Evolutionary conservation across 2,797 vertebrate genomes (phyloP).

Genomic region (Poliocrania exsul): DNA sequence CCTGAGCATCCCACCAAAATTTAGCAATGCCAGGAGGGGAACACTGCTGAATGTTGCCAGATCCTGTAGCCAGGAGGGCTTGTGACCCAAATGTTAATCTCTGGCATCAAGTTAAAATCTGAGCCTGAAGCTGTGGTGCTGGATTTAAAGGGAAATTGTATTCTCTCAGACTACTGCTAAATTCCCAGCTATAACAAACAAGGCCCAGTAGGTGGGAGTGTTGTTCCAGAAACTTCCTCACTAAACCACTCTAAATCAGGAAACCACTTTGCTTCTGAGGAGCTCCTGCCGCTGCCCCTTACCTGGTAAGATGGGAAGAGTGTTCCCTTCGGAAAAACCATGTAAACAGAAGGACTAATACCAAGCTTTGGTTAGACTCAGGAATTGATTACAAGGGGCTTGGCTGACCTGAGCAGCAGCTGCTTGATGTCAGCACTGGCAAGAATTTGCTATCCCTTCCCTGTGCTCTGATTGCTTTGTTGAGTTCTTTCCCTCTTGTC

Average conservation of each 20-base stretch:
- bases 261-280: not conserved
- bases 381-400: not conserved
- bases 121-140: not conserved
- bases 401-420: not conserved
- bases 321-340: not conserved
- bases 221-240: not conserved
- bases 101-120: not conserved
- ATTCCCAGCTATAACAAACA: not conserved
- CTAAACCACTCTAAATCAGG: not conserved
- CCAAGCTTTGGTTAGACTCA: not conserved
- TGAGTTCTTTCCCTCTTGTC: not conserved
- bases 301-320: not conserved
- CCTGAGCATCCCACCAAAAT: not conserved
- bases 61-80: not conserved
- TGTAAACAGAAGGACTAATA: not conserved
- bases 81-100: not conserved
- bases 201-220: constrained; percentile 52
- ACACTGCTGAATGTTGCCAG: not conserved
- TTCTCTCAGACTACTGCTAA: accelerated
- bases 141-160: not conserved
- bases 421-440: not conserved
- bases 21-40: not conserved
- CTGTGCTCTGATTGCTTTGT: not conserved
- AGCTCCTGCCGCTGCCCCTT: not conserved
- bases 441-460: not conserved